Evolutionary conservation across 2,888 invertebrate genomes (phyloP), one percentile per base, ranked within the genome.

Genomic region (Pandemis cinnamomeana): DNA sequence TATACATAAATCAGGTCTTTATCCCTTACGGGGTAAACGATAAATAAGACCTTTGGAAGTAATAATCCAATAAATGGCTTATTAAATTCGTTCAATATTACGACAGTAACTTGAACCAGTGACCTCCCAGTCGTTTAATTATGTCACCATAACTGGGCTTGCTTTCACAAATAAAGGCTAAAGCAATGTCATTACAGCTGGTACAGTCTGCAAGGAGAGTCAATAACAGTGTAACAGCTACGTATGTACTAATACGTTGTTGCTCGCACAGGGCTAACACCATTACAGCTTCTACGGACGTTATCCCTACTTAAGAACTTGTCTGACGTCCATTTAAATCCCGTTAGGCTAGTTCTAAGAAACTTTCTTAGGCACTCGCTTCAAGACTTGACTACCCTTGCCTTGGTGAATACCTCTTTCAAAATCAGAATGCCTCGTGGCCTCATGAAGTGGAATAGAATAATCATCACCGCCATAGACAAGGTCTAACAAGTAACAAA

Each of bases 71-170:
- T 44, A 48, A 13, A 10, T 27, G n/a, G 7, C 42, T 61, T 42
- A 41, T 4, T 20, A 2, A 61, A 53, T 41, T 41, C 5, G 41
- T 53, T 41, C 48, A 64, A 36, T 27, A 64, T 53, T 42, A 42
- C 42, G n/a, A 44, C 41, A 64, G 69, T 58, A 51, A 69, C 51
- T 64, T 51, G 15, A 69, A 64, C 66, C 44, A 66, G 10, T 74
- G 74, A 74, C 70, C 74, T 74, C 61, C 61, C 67, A 66, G 36
- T 62, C 58, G 61, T 70, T 69, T 62, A 74, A 74, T 74, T 66
- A 74, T 70, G 70, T 74, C 74, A 74, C 61, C 15, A 69, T 66
- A 66, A 71, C 66, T 13, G 42, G 51, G 53, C 10, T 66, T 61
- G 61, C 73, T 74, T 74, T 71, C 74, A 73, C 72, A 68, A 72